Evolutionary conservation across 2,797 vertebrate species (phyloP).

Genomic region (Acropternis orthonyx): DNA sequence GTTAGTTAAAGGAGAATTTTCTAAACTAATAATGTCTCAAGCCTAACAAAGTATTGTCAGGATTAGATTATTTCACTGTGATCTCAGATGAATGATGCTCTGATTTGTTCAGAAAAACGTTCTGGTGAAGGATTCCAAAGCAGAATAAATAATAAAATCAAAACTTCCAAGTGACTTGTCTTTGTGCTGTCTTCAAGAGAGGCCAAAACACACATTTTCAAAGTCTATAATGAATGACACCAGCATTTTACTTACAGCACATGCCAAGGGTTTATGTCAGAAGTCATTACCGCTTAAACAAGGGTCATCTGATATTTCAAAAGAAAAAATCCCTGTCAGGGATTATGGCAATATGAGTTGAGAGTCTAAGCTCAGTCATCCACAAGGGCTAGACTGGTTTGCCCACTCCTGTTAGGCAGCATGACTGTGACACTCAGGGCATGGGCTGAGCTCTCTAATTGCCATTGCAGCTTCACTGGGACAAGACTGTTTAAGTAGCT

Average conservation of each 20-base stretch:
- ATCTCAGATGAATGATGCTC: background rate
- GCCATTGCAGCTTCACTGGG: background rate
- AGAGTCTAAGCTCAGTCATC: background rate
- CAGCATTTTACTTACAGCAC: background rate
- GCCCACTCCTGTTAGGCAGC: background rate
- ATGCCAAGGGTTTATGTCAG: background rate
- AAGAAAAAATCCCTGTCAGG: background rate
- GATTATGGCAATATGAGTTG: background rate
- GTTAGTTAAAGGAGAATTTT: background rate
- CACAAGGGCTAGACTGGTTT: background rate
- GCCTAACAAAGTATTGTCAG: background rate
- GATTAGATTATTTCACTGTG: background rate
- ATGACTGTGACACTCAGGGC: background rate
- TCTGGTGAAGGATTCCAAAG: background rate
- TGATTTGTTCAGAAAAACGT: background rate
- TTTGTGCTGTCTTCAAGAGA: background rate
- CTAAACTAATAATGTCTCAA: background rate
- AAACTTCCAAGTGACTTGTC: background rate
- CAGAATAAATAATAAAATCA: background rate
- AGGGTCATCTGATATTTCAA: background rate
- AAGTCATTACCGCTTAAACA: background rate
- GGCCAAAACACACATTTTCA: background rate
- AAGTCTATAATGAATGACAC: background rate
- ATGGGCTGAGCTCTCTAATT: background rate
- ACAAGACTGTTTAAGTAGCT: background rate